Evolutionary conservation across 2,113 vertebrate genomes (phyloP).

Genomic region (Stigmatopora argus): DNA sequence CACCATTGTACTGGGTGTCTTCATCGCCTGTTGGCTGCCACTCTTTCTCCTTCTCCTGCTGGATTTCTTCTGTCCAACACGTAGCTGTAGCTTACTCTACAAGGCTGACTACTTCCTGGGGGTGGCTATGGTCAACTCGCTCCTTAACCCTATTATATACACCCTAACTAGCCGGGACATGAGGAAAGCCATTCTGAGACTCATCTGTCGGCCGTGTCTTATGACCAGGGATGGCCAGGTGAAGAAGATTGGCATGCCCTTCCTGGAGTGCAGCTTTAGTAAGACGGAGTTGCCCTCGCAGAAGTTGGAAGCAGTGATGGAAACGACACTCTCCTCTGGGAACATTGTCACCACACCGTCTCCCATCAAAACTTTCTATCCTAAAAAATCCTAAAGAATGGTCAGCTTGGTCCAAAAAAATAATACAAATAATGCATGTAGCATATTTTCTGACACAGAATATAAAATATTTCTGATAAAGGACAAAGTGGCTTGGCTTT

Average conservation of each 20-base stretch:
- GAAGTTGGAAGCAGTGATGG: conserved; percentile 63
- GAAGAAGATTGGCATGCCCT: conserved; percentile 69
- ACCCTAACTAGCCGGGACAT: conserved; percentile 85
- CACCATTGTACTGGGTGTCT: conserved; percentile 80
- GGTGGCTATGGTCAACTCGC: conserved; percentile 84
- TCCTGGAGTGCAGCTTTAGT: conserved; percentile 77
- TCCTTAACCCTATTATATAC: conserved; percentile 89
- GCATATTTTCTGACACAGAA: conserved; percentile 11
- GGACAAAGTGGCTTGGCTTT: neutral
- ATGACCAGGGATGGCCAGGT: conserved; percentile 59
- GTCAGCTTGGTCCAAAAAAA: conserved; percentile 4
- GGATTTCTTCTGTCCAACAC: conserved; percentile 75
- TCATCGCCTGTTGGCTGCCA: conserved; percentile 83
- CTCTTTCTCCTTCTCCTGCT: conserved; percentile 82
- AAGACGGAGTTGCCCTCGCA: conserved; percentile 72
- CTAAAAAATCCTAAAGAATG: conserved; percentile 58
- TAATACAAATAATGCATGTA: conserved; percentile 21
- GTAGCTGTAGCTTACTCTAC: conserved; percentile 67
- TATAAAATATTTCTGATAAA: neutral
- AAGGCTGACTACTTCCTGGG: conserved; percentile 85
- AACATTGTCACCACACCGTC: conserved; percentile 62
- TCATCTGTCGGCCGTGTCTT: conserved; percentile 73
- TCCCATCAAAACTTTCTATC: conserved; percentile 64
- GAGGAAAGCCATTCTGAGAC: conserved; percentile 75
- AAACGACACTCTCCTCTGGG: conserved; percentile 73